These are phyloP conservation scores for Zaprionus kolodkinae DNA, from an alignment of 1,140 invertebrate genomes.

Conservation along the genomic window DNA sequence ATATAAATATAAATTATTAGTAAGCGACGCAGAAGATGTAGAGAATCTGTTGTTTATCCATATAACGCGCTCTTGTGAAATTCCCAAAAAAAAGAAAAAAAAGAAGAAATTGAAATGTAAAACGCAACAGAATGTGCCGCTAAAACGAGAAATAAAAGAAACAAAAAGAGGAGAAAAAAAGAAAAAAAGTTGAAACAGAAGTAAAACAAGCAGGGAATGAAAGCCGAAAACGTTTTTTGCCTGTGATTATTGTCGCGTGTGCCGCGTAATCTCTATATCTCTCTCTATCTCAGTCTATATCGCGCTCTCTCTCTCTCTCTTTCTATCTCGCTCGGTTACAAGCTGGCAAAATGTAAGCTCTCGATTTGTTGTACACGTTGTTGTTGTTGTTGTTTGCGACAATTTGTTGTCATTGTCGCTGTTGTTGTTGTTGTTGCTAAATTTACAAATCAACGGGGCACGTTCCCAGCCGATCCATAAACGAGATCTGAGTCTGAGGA, in stretches of 20 bases:
- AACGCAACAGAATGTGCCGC: conserved; percentile 39
- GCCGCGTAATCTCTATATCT: conserved; percentile 25
- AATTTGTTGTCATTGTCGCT: conserved; percentile 62
- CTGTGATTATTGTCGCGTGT: conserved; percentile 46
- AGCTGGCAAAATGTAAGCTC: conserved; percentile 49
- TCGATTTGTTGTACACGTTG: conserved; percentile 37
- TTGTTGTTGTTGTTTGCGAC: conserved; percentile 36
- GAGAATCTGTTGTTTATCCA: conserved; percentile 10
- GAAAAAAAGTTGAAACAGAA: conserved; percentile 2
- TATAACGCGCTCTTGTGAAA: background rate
- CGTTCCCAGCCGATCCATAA: conserved; percentile 43
- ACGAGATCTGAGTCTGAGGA: conserved; percentile 22
- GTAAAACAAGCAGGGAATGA: conserved; percentile 4
- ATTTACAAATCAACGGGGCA: conserved; percentile 49
- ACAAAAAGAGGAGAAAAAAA: background rate
- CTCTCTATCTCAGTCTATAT: background rate
- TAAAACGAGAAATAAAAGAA: conserved; percentile 16
- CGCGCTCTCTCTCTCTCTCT: conserved; percentile 2
- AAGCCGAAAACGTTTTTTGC: conserved; percentile 36
- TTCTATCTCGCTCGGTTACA: conserved; percentile 15
- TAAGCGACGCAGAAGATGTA: conserved; percentile 22
- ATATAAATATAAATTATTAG: conserved; percentile 34
- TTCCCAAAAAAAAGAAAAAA: background rate
- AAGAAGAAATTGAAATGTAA: conserved; percentile 37
- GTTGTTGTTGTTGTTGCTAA: conserved; percentile 27